Evolutionary conservation across 2,888 invertebrate genomes (phyloP), one percentile per base, ranked within the genome.

Genomic region (Diaphora mendica): DNA sequence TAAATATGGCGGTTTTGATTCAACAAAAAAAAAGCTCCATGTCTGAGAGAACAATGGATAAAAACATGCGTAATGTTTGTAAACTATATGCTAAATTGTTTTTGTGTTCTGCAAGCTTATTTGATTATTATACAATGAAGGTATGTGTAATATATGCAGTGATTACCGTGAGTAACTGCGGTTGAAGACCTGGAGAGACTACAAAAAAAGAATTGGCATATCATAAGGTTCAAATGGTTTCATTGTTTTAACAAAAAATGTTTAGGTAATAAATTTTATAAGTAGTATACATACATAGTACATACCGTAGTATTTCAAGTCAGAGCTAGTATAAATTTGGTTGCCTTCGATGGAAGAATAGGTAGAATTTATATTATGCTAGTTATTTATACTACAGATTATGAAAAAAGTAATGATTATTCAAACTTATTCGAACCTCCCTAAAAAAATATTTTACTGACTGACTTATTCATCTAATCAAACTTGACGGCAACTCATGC

Each of bases 21-120:
- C 76, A 75, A 82, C 79, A 81, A 79, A 82, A 77, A 77, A 81
- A 71, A 77, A 81, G 77, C 70, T 55, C 64, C 66, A 80, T 79
- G 76, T 75, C 78, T 70, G 65, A 42, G 71, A 71, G 83, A 79
- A 85, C 85, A 86, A 86, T 84, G 81, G 82, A 30, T n/a, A 70
- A 64, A 44, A 59, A 51, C 51, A 68, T 79, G 66, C 76, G 82
- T 72, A 76, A 72, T 64, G 62, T 76, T 80, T 73, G 73, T 73
- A 30, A 77, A 76, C 74, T 76, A 72, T 75, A 78, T 79, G 81
- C 71, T 59, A 79, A 79, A 66, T 64, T 71, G 62, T 74, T 71
- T 68, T 64, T 75, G 39, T 74, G 59, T 62, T 42, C 44, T 30
- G 30, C 62, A 62, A 62, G 62, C 62, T 64, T 26, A 51, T 51